Percentiles rank a stretch among this genome's conserved stretches.
Evolutionary conservation across 2,888 invertebrate genomes (phyloP).

Genomic region (Stenchaetothrips biformis): DNA sequence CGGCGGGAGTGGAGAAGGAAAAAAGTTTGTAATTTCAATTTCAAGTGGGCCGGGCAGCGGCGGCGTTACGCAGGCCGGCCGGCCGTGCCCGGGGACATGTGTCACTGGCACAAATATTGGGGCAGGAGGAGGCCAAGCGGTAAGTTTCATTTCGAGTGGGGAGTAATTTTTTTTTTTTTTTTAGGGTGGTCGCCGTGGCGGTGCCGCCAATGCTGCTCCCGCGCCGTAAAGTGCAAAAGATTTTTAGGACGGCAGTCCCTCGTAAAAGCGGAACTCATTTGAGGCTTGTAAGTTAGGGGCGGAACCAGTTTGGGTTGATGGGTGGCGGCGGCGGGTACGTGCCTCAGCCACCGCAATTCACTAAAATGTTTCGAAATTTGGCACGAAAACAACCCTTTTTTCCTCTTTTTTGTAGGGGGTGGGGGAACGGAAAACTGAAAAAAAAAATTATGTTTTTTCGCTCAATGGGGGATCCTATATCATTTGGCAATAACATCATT

Average conservation of each 20-base stretch:
- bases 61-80: slow-evolving; percentile 6
- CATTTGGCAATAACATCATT: no score
- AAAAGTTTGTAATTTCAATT: slow-evolving; percentile 17
- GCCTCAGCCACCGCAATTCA: no score
- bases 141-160: background rate
- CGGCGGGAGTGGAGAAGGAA: background rate
- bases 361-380: background rate
- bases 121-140: background rate
- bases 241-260: slow-evolving; percentile 35
- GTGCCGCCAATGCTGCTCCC: background rate
- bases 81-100: background rate
- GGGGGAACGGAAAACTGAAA: background rate
- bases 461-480: no score
- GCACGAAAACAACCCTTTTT: background rate
- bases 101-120: background rate
- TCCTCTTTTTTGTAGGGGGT: background rate
- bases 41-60: slow-evolving; percentile 30
- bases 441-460: background rate
- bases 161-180: background rate
- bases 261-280: slow-evolving; percentile 31
- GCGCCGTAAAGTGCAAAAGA: slow-evolving; percentile 12
- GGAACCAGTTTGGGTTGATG: slow-evolving; percentile 36
- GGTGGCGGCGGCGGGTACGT: slow-evolving; percentile 26
- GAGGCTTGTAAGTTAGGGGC: slow-evolving; percentile 27
- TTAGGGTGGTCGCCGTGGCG: background rate